phyloP scores from a whole-genome alignment of 1,140 invertebrate species.

The Ridgeia piscesae region DNA sequence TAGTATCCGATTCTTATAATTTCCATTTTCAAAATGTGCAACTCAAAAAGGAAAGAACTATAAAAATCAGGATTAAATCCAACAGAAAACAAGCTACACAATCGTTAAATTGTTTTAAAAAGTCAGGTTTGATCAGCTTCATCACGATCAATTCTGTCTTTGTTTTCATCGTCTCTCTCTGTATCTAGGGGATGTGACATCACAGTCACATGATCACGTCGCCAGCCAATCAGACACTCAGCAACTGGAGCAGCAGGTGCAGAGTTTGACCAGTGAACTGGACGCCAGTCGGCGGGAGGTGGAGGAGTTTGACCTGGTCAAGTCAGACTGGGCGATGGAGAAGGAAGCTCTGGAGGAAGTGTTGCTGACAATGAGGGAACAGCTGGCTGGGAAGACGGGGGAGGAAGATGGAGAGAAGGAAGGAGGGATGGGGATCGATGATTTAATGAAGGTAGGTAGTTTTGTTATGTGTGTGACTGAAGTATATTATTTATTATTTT shows the following conservation, averaged over 20 bases:
- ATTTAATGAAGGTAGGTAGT: neutral
- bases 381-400: constrained; percentile 41
- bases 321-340: constrained; percentile 49
- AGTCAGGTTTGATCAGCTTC: neutral
- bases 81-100: neutral
- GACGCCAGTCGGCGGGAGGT: constrained; percentile 39
- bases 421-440: neutral
- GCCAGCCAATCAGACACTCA: neutral
- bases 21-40: too few relatives aligned
- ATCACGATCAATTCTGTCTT: neutral
- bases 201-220: neutral
- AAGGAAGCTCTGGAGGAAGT: constrained; percentile 52
- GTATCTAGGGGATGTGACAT: constrained; percentile 11
- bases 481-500: too few relatives aligned
- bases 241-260: constrained; percentile 30
- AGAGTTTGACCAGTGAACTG: constrained; percentile 37
- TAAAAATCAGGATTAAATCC: neutral
- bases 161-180: neutral
- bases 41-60: neutral
- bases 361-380: constrained; percentile 40
- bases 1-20: too few relatives aligned
- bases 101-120: neutral
- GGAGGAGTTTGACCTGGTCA: constrained; percentile 45
- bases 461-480: neutral
- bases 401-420: constrained; percentile 20